phyloP scores from a whole-genome alignment of 2,113 vertebrate species.

The Syrrhaptes paradoxus region DNA sequence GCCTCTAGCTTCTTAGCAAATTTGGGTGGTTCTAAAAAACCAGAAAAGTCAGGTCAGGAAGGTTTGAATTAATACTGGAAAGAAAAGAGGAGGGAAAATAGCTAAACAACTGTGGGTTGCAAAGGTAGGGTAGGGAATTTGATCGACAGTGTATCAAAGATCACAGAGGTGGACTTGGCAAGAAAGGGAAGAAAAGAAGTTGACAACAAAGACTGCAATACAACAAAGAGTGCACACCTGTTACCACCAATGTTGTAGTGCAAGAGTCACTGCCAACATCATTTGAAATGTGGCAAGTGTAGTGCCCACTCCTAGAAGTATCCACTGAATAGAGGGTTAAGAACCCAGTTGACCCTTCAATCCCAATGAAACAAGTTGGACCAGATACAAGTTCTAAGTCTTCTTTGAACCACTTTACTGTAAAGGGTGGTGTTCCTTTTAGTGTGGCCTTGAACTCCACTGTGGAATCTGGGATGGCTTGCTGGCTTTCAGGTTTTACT shows the following conservation, averaged over 20 bases:
- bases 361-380: conserved; percentile 89
- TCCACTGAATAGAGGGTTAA: conserved; percentile 93
- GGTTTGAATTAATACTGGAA: not conserved
- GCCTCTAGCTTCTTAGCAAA: conserved; percentile 93
- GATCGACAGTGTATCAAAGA: not conserved
- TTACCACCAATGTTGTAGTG: conserved; percentile 86
- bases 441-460: conserved; percentile 92
- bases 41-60: conserved; percentile 52
- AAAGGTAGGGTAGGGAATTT: not conserved
- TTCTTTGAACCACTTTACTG: conserved; percentile 95
- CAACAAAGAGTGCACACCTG: conserved; percentile 80
- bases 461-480: conserved; percentile 85
- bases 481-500: conserved; percentile 85
- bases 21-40: conserved; percentile 92
- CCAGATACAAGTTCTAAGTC: conserved; percentile 90
- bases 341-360: conserved; percentile 88
- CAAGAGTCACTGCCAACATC: conserved; percentile 94
- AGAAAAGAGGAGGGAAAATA: conserved; percentile 5
- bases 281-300: conserved; percentile 94
- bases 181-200: not conserved
- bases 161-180: conserved; percentile 32
- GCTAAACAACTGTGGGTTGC: not conserved
- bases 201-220: not conserved
- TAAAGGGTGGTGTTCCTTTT: conserved; percentile 93
- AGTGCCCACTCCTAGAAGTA: conserved; percentile 85